These are phyloP conservation scores for Pristionchus japonicus DNA, from an alignment of 2,888 invertebrate species.

Conservation along the genomic window DNA sequence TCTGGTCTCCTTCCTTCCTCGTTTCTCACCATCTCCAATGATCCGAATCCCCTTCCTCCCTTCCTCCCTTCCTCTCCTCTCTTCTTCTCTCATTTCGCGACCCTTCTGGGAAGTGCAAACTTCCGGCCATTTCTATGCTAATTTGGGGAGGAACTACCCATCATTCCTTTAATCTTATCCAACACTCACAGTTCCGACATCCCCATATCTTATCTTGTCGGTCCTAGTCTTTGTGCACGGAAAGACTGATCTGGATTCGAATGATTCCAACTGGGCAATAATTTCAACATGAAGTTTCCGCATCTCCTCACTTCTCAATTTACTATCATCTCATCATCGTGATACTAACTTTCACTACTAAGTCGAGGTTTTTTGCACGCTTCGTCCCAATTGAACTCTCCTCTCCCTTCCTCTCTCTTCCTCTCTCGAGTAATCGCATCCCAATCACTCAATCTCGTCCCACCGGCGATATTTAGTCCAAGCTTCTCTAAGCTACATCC, in stretches of 20 bases:
- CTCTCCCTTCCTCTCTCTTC: neutral
- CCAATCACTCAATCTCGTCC: neutral
- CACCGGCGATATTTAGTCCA: neutral
- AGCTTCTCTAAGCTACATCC: neutral
- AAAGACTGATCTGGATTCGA: too few relatives aligned
- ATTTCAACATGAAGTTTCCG: neutral
- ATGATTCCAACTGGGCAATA: too few relatives aligned
- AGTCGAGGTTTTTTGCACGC: neutral
- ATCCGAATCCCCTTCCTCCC: neutral
- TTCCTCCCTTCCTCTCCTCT: neutral
- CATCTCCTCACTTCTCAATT: neutral
- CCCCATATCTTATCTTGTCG: too few relatives aligned
- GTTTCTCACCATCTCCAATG: neutral
- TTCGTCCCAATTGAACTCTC: constrained; percentile 22
- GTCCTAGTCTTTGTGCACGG: too few relatives aligned
- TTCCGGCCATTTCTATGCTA: constrained; percentile 1
- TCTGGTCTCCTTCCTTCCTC: constrained; percentile 10
- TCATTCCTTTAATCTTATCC: neutral
- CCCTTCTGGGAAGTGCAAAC: constrained; percentile 20
- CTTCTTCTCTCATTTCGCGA: neutral
- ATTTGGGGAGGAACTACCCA: neutral
- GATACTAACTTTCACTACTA: neutral
- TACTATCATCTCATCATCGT: neutral
- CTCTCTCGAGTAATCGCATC: neutral
- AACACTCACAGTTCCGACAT: too few relatives aligned